Base-by-base conservation (phyloP, 2,113 vertebrate genomes). In the Atractosteus spatula region DNA sequence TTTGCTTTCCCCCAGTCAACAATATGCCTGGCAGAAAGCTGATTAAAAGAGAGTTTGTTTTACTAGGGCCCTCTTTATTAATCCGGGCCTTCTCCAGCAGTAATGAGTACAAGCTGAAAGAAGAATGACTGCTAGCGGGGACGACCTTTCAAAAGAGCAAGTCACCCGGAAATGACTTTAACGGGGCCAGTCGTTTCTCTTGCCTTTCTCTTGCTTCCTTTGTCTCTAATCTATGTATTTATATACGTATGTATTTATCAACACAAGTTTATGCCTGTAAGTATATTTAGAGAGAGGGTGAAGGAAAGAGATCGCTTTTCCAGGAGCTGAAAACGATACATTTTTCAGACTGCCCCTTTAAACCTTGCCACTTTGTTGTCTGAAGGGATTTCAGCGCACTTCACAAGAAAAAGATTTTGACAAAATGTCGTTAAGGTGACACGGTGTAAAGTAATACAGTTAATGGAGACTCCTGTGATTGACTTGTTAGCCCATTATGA, bases 401-500 rank as follows among this genome's bases (percentile, higher is more conserved):
- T 90, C 77, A 80, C 86, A 76, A 87, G 85, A 92, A 90, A 91
- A 91, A 93, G 87, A 86, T 85, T 89, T 81, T 92, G 92, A 94
- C 91, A 92, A 92, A 90, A 85, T 92, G 93, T 92, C 91, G 91
- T 91, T 92, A 89, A 91, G 89, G 84, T 92, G 91, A 91, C 89
- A 91, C 78, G 84, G 88, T 92, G 92, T 92, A 92, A 94, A 94
- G 94, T 93, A 91, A 89, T 76, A 51, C 63, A 71, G 83, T 85
- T 91, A 90, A 92, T 89, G 86, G 89, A 89, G 84, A 82, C 89
- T 83, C 80, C 89, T 87, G 77, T 92, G 90, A 92, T 91, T 94
- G 94, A 94, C 93, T 94, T 88, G 75, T 87, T 95, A 94, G 94
- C 90, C 93, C 91, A 91, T 92, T 93, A 92, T 78, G 87, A 92